A percentile compares a stretch with the other conserved stretches of the same genome.
Evolutionary conservation across 1,140 invertebrate genomes (phyloP).

Genomic region (Acyrthosiphon pisum): DNA sequence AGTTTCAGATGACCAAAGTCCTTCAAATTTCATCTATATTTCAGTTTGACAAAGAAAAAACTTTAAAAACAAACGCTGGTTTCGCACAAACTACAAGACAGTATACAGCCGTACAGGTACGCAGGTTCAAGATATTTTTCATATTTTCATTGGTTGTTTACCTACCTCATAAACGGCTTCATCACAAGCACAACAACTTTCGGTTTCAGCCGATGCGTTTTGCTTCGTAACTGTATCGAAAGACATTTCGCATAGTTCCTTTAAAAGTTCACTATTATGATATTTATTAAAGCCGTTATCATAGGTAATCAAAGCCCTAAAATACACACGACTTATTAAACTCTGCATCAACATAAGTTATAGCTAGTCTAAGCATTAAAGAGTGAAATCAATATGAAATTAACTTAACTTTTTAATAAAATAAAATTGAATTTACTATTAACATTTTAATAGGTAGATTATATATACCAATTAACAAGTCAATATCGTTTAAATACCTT

Average conservation of each 20-base stretch:
- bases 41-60: background rate
- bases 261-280: background rate
- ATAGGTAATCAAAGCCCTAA: background rate
- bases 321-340: background rate
- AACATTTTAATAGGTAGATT: background rate
- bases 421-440: too few species aligned
- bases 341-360: background rate
- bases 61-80: background rate
- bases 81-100: background rate
- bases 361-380: background rate
- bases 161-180: slow-evolving; percentile 90
- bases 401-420: background rate
- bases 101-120: background rate
- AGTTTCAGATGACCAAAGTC: slow-evolving; percentile 93
- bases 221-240: background rate
- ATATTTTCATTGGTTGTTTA: background rate
- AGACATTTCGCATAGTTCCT: slow-evolving; percentile 42
- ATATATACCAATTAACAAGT: background rate
- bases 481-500: slow-evolving; percentile 63
- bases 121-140: background rate
- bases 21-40: slow-evolving; percentile 86
- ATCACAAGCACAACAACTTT: slow-evolving; percentile 88
- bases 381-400: background rate
- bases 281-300: background rate
- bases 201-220: slow-evolving; percentile 48